These are phyloP conservation scores for Metallyticus violacea DNA, from an alignment of 2,888 invertebrate species.

Conservation along the genomic window DNA sequence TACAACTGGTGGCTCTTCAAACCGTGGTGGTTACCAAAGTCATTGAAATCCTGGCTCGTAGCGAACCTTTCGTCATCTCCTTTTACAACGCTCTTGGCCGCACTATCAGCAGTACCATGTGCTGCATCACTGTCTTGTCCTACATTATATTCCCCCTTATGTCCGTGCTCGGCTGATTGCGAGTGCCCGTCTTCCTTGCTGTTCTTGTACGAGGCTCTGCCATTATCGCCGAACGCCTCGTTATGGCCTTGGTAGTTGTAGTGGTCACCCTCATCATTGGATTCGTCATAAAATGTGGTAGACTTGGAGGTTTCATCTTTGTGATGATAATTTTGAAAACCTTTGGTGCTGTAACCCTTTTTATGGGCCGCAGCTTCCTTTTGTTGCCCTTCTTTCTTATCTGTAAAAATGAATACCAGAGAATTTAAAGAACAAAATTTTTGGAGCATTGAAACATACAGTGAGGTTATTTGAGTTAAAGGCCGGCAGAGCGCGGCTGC, in stretches of 20 bases:
- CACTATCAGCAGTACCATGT: neutral
- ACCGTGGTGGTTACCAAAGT: constrained; percentile 3
- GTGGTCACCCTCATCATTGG: constrained; percentile 29
- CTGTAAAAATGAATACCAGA: neutral
- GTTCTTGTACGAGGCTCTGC: constrained; percentile 21
- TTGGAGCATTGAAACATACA: too few species aligned
- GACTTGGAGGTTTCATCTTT: constrained; percentile 30
- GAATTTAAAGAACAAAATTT: too few species aligned
- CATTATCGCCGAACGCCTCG: constrained; percentile 22
- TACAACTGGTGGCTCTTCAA: constrained; percentile 1
- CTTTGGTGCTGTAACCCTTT: constrained; percentile 31
- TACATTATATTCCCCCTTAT: constrained; percentile 12
- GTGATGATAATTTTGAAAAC: constrained; percentile 32
- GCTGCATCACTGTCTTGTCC: neutral
- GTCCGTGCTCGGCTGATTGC: neutral
- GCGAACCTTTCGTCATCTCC: constrained; percentile 17
- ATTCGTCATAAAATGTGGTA: constrained; percentile 32
- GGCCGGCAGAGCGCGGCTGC: too few species aligned
- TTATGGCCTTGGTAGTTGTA: constrained; percentile 23
- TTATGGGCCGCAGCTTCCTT: constrained; percentile 21
- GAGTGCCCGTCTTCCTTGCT: constrained; percentile 18
- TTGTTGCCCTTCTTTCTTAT: constrained; percentile 13
- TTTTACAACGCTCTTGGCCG: neutral
- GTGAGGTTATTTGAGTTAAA: too few species aligned
- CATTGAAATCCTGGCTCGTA: constrained; percentile 11